phyloP scores from a whole-genome alignment of 2,888 invertebrate species.

The Erannis defoliaria region DNA sequence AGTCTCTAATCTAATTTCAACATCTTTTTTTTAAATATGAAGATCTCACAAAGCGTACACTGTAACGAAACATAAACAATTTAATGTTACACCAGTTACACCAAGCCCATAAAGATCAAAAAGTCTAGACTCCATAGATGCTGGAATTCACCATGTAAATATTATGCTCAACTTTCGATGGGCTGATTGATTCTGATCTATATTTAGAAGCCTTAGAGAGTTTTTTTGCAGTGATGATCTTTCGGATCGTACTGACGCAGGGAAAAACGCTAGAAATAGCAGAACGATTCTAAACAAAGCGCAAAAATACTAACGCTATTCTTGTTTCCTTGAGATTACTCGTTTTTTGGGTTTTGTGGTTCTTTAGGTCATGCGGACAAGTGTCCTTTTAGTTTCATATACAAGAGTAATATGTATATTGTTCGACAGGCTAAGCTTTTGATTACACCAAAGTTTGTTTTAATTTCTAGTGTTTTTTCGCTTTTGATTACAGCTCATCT shows the following conservation, averaged over 20 bases:
- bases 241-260: conserved; percentile 12
- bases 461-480: too few relatives aligned
- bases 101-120: conserved; percentile 9
- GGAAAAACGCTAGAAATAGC: conserved; percentile 3
- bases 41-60: not conserved
- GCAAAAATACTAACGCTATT: not conserved
- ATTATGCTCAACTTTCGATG: conserved; percentile 11
- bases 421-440: too few relatives aligned
- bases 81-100: conserved; percentile 7
- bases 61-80: conserved; percentile 1
- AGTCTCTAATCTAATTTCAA: not conserved
- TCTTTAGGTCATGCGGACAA: not conserved
- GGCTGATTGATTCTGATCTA: conserved; percentile 14
- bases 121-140: conserved; percentile 1
- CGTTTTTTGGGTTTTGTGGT: not conserved
- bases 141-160: conserved; percentile 11
- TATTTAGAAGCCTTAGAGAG: conserved; percentile 12
- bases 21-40: not conserved
- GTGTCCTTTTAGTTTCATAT: too few relatives aligned
- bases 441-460: too few relatives aligned
- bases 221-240: conserved; percentile 19
- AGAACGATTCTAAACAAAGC: conserved; percentile 7
- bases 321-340: not conserved
- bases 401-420: not conserved
- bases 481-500: too few relatives aligned